Conservation (phyloP, 2,113 vertebrate genomes). For the Ictalurus punctatus region DNA sequence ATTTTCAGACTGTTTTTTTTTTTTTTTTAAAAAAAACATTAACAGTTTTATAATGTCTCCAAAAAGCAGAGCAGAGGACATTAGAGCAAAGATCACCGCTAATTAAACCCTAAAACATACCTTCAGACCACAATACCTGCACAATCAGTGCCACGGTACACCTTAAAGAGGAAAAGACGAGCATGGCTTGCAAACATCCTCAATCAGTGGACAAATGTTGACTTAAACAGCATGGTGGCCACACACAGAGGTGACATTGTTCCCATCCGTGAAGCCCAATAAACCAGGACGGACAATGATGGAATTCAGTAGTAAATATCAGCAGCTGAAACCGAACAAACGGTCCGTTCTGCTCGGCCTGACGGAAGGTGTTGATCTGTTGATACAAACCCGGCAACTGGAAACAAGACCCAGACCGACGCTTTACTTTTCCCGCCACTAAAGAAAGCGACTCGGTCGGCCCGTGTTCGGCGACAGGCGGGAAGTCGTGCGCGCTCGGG, state of each 20-base stretch:
- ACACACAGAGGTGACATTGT: slow-evolving; percentile 22
- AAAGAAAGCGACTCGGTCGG: slow-evolving; percentile 14
- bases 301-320: slow-evolving; percentile 35
- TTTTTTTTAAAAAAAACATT: too few species aligned
- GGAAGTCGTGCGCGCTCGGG: neutral
- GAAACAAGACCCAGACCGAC: slow-evolving; percentile 14
- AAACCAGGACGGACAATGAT: slow-evolving; percentile 1
- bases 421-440: neutral
- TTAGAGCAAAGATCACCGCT: neutral
- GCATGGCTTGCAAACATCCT: neutral
- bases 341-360: slow-evolving; percentile 5
- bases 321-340: slow-evolving; percentile 28
- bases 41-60: neutral
- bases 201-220: slow-evolving; percentile 3
- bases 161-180: neutral
- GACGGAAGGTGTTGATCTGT: slow-evolving; percentile 20
- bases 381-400: slow-evolving; percentile 39
- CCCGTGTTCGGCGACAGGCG: slow-evolving; percentile 34
- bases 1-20: neutral
- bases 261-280: slow-evolving; percentile 11
- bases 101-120: slow-evolving; percentile 1
- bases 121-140: neutral
- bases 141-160: neutral
- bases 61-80: neutral
- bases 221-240: neutral